These are phyloP conservation scores for Apodemia hepburni DNA, from an alignment of 2,888 invertebrate species.

Conservation along the genomic window DNA sequence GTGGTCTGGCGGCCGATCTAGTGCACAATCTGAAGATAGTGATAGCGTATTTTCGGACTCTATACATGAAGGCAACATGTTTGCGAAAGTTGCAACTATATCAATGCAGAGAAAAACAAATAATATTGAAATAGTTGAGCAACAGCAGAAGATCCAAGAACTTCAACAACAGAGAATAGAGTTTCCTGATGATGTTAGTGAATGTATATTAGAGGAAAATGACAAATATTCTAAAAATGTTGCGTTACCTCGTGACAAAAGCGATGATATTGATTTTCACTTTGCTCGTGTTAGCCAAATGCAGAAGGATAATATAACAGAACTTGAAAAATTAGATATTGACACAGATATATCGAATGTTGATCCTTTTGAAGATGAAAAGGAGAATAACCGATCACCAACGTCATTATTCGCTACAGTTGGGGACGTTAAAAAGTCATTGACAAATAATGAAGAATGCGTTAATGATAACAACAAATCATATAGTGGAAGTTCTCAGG, in stretches of 20 bases:
- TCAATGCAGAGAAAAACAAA: conserved; percentile 68
- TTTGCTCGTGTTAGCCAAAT: conserved; percentile 78
- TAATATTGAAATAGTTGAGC: conserved; percentile 72
- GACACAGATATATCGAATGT: conserved; percentile 82
- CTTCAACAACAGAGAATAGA: conserved; percentile 68
- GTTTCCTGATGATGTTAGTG: conserved; percentile 52
- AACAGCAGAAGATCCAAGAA: conserved; percentile 71
- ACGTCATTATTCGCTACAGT: conserved; percentile 86
- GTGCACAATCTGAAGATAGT: conserved; percentile 88
- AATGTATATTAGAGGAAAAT: conserved; percentile 58
- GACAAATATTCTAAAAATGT: conserved; percentile 46
- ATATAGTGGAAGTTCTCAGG: conserved; percentile 86
- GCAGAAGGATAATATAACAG: conserved; percentile 69
- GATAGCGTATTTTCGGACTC: conserved; percentile 86
- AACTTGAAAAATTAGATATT: conserved; percentile 75
- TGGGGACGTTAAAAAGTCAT: conserved; percentile 85
- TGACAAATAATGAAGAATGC: conserved; percentile 80
- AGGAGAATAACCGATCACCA: conserved; percentile 82
- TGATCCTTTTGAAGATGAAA: conserved; percentile 80
- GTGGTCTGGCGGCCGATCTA: conserved; percentile 81
- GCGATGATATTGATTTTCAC: conserved; percentile 73
- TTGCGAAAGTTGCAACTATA: conserved; percentile 80
- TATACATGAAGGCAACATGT: conserved; percentile 82
- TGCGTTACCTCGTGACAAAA: conserved; percentile 64
- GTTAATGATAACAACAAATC: conserved; percentile 76